phyloP scores from a whole-genome alignment of 2,797 vertebrate species.

The Myripristis jacobus region DNA sequence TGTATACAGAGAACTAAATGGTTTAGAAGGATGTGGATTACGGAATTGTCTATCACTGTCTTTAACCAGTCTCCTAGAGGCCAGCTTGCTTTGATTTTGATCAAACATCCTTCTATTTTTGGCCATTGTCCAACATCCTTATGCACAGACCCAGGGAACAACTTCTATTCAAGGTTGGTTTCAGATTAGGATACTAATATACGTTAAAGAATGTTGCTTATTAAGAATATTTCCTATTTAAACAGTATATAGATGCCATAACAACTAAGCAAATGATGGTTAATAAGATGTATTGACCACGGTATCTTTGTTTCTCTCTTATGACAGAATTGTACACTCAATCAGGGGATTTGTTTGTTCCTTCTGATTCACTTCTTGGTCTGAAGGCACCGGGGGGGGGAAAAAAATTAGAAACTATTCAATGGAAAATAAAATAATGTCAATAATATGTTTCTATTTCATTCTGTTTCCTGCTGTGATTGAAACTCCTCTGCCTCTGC shows the following conservation, averaged over 20 bases:
- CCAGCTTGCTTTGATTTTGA: conserved; percentile 74
- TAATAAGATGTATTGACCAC: conserved; percentile 75
- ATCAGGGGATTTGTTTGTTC: conserved; percentile 82
- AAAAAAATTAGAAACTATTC: conserved; percentile 80
- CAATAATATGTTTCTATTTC: conserved; percentile 64
- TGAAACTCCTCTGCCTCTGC: conserved; percentile 1
- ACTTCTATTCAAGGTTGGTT: conserved; percentile 75
- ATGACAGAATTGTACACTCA: conserved; percentile 81
- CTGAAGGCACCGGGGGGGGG: no score
- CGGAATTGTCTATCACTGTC: conserved; percentile 85
- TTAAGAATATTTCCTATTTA: conserved; percentile 81
- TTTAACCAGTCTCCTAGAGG: conserved; percentile 76
- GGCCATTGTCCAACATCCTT: conserved; percentile 79
- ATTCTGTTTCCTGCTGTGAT: conserved; percentile 54
- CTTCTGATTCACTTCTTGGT: conserved; percentile 84
- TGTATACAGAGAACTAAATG: conserved; percentile 77
- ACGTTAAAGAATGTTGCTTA: conserved; percentile 82
- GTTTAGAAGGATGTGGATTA: conserved; percentile 78
- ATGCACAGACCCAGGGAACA: conserved; percentile 79
- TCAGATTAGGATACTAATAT: conserved; percentile 84
- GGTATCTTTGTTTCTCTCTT: conserved; percentile 77
- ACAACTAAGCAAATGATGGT: conserved; percentile 79
- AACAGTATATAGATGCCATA: conserved; percentile 84
- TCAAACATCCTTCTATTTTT: conserved; percentile 77
- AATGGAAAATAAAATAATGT: conserved; percentile 86